Base-by-base conservation (phyloP, 2,113 vertebrate species). In the Pygoscelis antarcticus region DNA sequence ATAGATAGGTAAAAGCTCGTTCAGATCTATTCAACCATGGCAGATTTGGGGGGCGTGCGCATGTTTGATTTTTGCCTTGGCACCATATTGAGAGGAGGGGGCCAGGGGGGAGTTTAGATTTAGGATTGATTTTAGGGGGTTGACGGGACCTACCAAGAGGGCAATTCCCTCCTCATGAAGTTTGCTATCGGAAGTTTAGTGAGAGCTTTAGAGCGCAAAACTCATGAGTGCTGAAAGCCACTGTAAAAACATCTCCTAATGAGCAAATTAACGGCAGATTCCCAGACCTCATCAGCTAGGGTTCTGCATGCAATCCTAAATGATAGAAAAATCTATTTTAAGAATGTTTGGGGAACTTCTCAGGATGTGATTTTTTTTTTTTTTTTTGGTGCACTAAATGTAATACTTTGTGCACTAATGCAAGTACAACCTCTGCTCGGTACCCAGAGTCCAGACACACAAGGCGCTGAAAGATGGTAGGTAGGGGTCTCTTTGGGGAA, bases 321-420 rank as follows among this genome's bases (percentile, higher is more conserved):
- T 52, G 90, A 96, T 57, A 40, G 47, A 32, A 92, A 93, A 91
- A 76, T 57, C 91, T 87, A 90, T 95, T 97, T 95, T 94, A 94
- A 78, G 91, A 79, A 97, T 87, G 83, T 87, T 94, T 23, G 23
- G 90, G 82, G 95, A 95, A 95, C 89, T 95, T 93, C 64, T 83
- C 27, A 61, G 71, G 60, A 68, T 1, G 10, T 22, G 30, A 65
- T 51, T 58, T 57, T 40, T 36, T 21, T 71, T 36, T 71, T 36
- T 78, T 34, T 71, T 78, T 34, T 58, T 23, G 1, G 18, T n/a
- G 27, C 29, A 60, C 38, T 30, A 51, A 77, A 90, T 44, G 15
- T 32, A 72, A 4, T 55, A 68, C 51, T 83, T 90, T 60, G 51
- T 60, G 32, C 23, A 18, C 6, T 83, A 51, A 52, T 72, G 21